Evolutionary conservation across 2,888 invertebrate species (phyloP).

Genomic region (Conus canariensis): DNA sequence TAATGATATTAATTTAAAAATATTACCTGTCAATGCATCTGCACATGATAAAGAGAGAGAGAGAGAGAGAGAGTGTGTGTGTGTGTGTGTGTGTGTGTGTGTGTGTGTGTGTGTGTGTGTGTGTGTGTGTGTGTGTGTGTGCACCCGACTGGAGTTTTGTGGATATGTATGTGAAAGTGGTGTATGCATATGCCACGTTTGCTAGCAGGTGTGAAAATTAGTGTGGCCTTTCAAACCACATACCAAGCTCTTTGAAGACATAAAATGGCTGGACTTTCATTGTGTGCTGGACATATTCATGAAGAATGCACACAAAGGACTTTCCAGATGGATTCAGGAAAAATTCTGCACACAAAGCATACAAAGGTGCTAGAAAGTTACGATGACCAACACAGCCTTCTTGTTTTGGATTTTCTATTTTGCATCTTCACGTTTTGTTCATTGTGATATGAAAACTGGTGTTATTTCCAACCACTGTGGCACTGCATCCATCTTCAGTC

Average conservation of each 20-base stretch:
- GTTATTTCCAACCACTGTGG: no score
- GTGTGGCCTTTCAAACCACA: conserved; percentile 38
- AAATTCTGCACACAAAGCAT: conserved; percentile 85
- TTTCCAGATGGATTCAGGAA: conserved; percentile 98
- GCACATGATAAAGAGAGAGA: no score
- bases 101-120: background rate
- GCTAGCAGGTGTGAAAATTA: background rate
- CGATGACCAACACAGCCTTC: no score
- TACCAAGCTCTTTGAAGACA: conserved; percentile 92
- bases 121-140: background rate
- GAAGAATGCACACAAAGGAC: conserved; percentile 95
- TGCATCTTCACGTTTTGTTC: no score
- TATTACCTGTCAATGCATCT: no score
- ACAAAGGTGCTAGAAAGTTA: background rate
- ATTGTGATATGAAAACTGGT: no score
- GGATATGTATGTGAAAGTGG: background rate
- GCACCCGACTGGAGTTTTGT: background rate
- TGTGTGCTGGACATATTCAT: conserved; percentile 98
- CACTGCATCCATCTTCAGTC: no score
- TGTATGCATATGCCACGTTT: background rate
- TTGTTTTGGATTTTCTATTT: no score
- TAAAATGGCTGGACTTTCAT: conserved; percentile 95
- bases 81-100: background rate
- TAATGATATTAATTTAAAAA: no score
- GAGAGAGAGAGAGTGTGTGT: no score